Percentiles rank a stretch among this genome's conserved stretches.
phyloP scores from a whole-genome alignment of 2,888 invertebrate genomes.

The Stictocephala bisonia region DNA sequence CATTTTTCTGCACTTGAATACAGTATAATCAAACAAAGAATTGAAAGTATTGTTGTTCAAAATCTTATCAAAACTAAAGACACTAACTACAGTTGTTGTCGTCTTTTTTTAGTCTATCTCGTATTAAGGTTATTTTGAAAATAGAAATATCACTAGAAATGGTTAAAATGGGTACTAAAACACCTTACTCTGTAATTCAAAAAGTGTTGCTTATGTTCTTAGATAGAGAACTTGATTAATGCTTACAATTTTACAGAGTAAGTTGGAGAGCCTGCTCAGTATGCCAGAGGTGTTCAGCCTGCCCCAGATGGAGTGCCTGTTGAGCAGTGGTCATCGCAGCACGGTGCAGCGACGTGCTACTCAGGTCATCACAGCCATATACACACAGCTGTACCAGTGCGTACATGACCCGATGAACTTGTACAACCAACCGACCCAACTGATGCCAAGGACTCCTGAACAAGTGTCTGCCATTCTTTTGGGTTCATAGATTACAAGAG shows the following conservation, averaged over 20 bases:
- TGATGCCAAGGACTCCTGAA: conserved; percentile 80
- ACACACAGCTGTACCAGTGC: conserved; percentile 84
- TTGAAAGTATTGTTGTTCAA: no score
- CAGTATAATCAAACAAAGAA: no score
- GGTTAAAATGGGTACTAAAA: no score
- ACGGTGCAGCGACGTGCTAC: conserved; percentile 83
- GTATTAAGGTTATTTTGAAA: no score
- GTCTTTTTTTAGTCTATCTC: no score
- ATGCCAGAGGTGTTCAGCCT: conserved; percentile 86
- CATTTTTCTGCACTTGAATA: no score
- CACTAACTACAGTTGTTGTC: no score
- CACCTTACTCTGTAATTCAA: no score
- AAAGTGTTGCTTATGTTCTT: no score
- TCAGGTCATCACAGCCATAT: conserved; percentile 89
- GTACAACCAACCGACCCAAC: conserved; percentile 77
- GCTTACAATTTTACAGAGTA: conserved; percentile 73
- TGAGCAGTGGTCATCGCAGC: conserved; percentile 81
- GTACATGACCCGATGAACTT: conserved; percentile 83
- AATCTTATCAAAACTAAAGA: no score
- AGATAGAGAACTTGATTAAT: no score
- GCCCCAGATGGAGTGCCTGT: conserved; percentile 86
- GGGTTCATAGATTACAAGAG: conserved; percentile 1
- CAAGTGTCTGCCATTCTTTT: conserved; percentile 49
- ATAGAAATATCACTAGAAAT: no score
- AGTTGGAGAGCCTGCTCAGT: conserved; percentile 87